Conservation (phyloP, 1,140 invertebrate genomes). For the Drosophila hydei region DNA sequence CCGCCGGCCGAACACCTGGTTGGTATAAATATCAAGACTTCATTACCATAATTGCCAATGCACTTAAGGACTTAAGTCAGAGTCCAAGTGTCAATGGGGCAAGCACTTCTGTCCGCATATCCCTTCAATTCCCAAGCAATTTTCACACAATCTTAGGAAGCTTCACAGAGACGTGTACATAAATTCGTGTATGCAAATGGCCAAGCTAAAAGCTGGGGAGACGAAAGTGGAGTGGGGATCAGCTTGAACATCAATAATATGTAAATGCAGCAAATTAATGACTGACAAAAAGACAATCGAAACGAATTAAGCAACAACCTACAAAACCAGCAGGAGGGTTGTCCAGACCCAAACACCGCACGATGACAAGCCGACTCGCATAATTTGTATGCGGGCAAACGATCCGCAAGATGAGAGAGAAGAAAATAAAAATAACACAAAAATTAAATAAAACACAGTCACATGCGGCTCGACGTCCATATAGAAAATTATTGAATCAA, state of each 20-base stretch:
- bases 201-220: not conserved
- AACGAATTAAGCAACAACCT: conserved; percentile 79
- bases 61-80: conserved; percentile 45
- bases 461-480: conserved; percentile 44
- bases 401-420: conserved; percentile 64
- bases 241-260: conserved; percentile 75
- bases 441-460: conserved; percentile 33
- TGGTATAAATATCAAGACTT: conserved; percentile 40
- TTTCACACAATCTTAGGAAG: conserved; percentile 61
- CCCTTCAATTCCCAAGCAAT: conserved; percentile 21
- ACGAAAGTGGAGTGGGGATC: not conserved
- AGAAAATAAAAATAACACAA: conserved; percentile 31
- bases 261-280: conserved; percentile 81
- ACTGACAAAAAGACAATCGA: conserved; percentile 83
- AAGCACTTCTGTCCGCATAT: conserved; percentile 28
- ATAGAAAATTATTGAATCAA: conserved; percentile 75
- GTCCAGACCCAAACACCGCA: conserved; percentile 9
- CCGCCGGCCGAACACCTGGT: conserved; percentile 59
- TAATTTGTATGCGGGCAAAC: conserved; percentile 73
- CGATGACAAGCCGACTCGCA: conserved; percentile 36
- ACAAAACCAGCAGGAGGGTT: conserved; percentile 59
- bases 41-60: conserved; percentile 61
- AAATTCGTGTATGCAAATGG: conserved; percentile 66
- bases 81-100: conserved; percentile 59
- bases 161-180: conserved; percentile 11